Evolutionary conservation across 2,797 vertebrate species (phyloP).

Genomic region (Graptemys geographica): DNA sequence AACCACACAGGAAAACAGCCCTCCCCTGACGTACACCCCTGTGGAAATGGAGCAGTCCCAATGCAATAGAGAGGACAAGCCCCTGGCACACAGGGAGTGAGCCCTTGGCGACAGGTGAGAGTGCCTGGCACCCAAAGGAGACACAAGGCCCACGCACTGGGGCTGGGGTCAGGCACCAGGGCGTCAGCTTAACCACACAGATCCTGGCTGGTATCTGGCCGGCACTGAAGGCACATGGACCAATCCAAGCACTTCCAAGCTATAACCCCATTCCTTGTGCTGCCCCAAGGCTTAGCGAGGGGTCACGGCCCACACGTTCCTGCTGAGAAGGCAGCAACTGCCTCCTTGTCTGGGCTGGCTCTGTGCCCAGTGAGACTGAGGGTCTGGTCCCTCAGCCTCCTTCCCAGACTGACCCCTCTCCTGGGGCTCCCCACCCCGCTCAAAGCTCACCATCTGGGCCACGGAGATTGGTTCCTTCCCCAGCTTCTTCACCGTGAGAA

Average conservation of each 20-base stretch:
- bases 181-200: neutral
- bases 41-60: neutral
- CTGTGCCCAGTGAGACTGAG: neutral
- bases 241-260: neutral
- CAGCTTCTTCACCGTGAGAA: slow-evolving; percentile 79
- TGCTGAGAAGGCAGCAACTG: neutral
- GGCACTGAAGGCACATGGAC: neutral
- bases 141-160: neutral
- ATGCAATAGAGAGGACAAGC: neutral
- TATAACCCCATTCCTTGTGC: neutral
- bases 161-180: neutral
- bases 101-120: neutral
- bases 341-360: neutral
- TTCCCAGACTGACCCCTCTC: neutral
- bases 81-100: neutral
- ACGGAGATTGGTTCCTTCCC: slow-evolving; percentile 74
- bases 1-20: neutral
- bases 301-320: neutral
- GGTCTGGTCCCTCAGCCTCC: neutral
- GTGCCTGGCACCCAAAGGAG: neutral
- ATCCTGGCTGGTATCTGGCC: neutral
- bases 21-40: neutral
- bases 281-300: neutral
- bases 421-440: neutral
- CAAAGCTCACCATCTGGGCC: slow-evolving; percentile 79